Conservation (phyloP, 2,888 invertebrate genomes). For the Conchocele bisecta region DNA sequence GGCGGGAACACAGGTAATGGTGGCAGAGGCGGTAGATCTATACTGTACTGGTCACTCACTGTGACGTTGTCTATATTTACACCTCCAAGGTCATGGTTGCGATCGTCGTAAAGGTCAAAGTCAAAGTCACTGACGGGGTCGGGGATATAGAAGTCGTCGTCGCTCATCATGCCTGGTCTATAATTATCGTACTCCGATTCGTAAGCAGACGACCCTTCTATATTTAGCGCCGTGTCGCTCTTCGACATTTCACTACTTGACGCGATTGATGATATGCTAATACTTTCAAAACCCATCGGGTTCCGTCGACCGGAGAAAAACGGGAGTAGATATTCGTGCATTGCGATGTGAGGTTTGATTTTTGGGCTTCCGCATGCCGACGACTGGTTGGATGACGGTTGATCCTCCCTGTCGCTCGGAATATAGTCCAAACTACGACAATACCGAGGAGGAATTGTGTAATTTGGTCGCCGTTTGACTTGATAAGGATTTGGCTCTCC, state of each 20-base stretch:
- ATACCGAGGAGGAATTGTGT: constrained; percentile 74
- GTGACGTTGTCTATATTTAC: constrained; percentile 80
- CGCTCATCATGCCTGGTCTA: constrained; percentile 84
- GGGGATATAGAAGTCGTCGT: constrained; percentile 82
- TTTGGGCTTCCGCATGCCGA: constrained; percentile 76
- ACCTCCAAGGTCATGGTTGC: too few species aligned
- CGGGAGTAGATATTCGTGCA: constrained; percentile 68
- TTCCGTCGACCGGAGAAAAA: constrained; percentile 69
- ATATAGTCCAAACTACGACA: constrained; percentile 81
- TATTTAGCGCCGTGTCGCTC: constrained; percentile 80
- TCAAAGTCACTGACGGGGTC: constrained; percentile 82
- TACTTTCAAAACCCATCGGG: constrained; percentile 73
- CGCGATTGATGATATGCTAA: constrained; percentile 80
- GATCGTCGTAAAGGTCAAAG: constrained; percentile 81
- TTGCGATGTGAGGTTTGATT: constrained; percentile 53
- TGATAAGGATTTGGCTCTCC: constrained; percentile 70
- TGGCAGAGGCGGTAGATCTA: constrained; percentile 75
- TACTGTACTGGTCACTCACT: constrained; percentile 79
- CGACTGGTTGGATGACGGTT: constrained; percentile 66
- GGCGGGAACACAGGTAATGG: constrained; percentile 60
- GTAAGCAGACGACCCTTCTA: constrained; percentile 86
- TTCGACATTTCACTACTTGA: constrained; percentile 81
- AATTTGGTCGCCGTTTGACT: constrained; percentile 74
- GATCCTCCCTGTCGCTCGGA: constrained; percentile 79
- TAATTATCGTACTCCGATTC: constrained; percentile 89